Conservation (phyloP, 2,888 invertebrate genomes). For the Drosophila rubida region DNA sequence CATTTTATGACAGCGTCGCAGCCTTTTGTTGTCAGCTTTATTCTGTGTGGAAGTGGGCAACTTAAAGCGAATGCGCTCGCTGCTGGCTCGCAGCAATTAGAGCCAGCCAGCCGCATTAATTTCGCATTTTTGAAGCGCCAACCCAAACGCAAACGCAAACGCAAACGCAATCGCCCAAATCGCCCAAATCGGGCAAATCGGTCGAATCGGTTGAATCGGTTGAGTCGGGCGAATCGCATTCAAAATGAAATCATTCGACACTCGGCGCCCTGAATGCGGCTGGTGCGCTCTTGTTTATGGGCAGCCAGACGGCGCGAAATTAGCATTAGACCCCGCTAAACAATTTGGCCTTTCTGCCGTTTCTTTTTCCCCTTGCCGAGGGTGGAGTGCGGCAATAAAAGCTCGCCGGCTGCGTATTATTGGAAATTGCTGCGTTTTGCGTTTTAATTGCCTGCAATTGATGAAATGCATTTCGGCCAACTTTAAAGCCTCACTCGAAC, state of each 20-base stretch:
- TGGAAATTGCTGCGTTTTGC: conserved; percentile 67
- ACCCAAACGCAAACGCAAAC: background rate
- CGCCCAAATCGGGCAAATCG: background rate
- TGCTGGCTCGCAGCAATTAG: background rate
- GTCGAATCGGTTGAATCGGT: background rate
- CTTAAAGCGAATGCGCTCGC: conserved; percentile 12
- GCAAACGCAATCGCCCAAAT: background rate
- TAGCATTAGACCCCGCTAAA: conserved; percentile 65
- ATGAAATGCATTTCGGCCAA: conserved; percentile 38
- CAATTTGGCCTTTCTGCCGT: conserved; percentile 39
- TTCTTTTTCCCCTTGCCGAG: too few relatives aligned
- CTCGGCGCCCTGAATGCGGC: background rate
- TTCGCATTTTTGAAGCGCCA: conserved; percentile 53
- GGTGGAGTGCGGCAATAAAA: conserved; percentile 37
- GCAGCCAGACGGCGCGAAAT: conserved; percentile 59
- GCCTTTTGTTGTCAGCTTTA: conserved; percentile 49
- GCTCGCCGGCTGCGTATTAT: conserved; percentile 59
- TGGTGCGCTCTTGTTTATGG: conserved; percentile 42
- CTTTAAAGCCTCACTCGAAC: conserved; percentile 41
- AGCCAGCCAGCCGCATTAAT: conserved; percentile 59
- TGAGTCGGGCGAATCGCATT: conserved; percentile 38
- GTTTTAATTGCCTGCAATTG: conserved; percentile 72
- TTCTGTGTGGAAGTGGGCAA: background rate
- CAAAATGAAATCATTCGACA: conserved; percentile 54
- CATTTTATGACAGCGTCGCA: conserved; percentile 58